phyloP scores from a whole-genome alignment of 2,113 vertebrate species.

The Harpagus bidentatus region DNA sequence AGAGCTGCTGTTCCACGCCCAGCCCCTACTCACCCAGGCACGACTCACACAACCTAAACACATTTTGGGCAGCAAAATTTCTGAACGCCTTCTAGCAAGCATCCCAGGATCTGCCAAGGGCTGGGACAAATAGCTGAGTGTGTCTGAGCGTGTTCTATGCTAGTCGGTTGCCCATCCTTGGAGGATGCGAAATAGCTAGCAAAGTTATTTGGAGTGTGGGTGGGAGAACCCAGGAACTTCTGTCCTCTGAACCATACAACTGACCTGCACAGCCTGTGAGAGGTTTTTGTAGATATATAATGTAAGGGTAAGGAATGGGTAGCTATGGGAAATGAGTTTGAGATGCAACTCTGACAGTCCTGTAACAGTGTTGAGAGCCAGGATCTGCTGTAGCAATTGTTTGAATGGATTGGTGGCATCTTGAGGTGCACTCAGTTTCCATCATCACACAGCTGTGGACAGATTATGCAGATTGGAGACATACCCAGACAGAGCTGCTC shows the following conservation, averaged over 20 bases:
- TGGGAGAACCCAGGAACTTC: neutral
- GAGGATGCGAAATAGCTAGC: neutral
- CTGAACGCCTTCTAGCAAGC: neutral
- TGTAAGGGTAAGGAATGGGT: neutral
- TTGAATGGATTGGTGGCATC: neutral
- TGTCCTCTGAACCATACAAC: neutral
- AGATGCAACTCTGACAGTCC: neutral
- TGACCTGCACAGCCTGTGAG: neutral
- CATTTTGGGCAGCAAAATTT: neutral
- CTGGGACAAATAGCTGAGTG: neutral
- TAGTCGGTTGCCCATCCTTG: neutral
- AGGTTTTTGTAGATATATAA: neutral
- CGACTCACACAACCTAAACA: neutral
- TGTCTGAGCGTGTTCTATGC: neutral
- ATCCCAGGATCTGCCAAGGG: neutral
- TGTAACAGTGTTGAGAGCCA: neutral
- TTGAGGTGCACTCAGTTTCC: neutral
- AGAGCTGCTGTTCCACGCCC: slow-evolving; percentile 13
- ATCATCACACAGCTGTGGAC: neutral
- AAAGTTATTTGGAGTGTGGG: neutral
- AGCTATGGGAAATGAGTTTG: neutral
- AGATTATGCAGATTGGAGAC: neutral
- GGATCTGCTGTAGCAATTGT: neutral
- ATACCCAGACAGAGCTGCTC: neutral
- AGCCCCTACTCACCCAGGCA: neutral